Conservation (phyloP, 2,888 invertebrate species). For the Pycnomerus fuliginosus region DNA sequence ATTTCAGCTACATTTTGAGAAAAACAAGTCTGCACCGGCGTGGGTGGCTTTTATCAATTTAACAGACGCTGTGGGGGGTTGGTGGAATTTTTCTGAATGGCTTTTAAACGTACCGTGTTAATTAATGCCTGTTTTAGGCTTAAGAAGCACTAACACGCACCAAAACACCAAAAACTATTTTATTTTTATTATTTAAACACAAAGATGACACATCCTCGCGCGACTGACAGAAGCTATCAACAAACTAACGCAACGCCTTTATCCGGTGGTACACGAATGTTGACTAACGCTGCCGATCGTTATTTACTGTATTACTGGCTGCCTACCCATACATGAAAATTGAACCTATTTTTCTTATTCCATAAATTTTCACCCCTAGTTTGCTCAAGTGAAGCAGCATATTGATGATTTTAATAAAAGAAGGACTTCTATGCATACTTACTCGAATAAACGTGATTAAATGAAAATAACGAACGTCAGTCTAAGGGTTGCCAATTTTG, state of each 20-base stretch:
- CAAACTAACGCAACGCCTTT: constrained; percentile 22
- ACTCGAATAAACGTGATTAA: too few species aligned
- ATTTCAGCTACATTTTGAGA: not conserved
- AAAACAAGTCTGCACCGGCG: constrained; percentile 10
- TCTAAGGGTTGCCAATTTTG: too few species aligned
- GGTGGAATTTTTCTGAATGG: not conserved
- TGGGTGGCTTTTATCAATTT: constrained; percentile 7
- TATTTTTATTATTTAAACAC: constrained; percentile 13
- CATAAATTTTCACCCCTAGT: too few species aligned
- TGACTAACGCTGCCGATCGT: not conserved
- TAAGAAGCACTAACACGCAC: constrained; percentile 3
- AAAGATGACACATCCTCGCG: constrained; percentile 19
- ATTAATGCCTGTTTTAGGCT: not conserved
- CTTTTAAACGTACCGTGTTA: constrained; percentile 2
- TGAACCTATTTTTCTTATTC: too few species aligned
- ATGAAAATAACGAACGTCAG: too few species aligned
- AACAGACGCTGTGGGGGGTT: not conserved
- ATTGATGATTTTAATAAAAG: too few species aligned
- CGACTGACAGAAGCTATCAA: constrained; percentile 12
- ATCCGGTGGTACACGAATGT: constrained; percentile 1
- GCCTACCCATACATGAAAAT: too few species aligned
- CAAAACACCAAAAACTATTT: constrained; percentile 7
- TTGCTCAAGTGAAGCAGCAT: too few species aligned
- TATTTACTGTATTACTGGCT: constrained; percentile 4
- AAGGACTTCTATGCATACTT: too few species aligned